These are phyloP conservation scores for Drosophila hamatofila DNA, from an alignment of 2,888 invertebrate genomes.

Conservation along the genomic window DNA sequence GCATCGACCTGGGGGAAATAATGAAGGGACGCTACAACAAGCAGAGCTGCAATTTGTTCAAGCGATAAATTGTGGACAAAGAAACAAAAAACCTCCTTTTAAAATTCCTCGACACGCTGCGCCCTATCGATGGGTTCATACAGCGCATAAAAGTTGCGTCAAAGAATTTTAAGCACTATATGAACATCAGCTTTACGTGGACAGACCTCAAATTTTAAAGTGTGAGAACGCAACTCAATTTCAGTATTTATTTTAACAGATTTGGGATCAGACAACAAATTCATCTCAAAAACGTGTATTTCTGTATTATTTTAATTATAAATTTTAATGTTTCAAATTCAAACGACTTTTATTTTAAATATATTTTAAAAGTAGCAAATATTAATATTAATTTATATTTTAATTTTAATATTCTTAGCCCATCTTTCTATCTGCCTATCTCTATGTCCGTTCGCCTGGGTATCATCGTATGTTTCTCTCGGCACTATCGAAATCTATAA, in stretches of 20 bases:
- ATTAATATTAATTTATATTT: too few relatives aligned
- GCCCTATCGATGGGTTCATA: constrained; percentile 23
- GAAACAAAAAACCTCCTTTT: background rate
- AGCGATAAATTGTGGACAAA: constrained; percentile 30
- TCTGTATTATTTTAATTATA: background rate
- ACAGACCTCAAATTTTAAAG: constrained; percentile 2
- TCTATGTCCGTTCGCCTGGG: too few relatives aligned
- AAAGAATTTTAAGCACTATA: constrained; percentile 20
- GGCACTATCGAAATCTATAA: too few relatives aligned
- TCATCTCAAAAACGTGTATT: background rate
- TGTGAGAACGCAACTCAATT: background rate
- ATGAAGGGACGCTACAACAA: constrained; percentile 24
- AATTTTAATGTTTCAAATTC: background rate
- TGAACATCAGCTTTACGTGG: constrained; percentile 24
- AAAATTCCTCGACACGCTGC: background rate
- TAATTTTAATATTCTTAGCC: too few relatives aligned
- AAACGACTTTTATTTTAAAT: background rate
- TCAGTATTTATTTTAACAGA: background rate
- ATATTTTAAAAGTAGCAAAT: background rate
- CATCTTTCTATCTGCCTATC: too few relatives aligned
- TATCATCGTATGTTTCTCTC: too few relatives aligned
- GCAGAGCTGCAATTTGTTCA: constrained; percentile 24
- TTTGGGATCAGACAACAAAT: background rate
- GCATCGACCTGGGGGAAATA: constrained; percentile 4
- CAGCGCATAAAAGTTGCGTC: constrained; percentile 8